phyloP scores from a whole-genome alignment of 2,113 vertebrate genomes.

The Apus apus region DNA sequence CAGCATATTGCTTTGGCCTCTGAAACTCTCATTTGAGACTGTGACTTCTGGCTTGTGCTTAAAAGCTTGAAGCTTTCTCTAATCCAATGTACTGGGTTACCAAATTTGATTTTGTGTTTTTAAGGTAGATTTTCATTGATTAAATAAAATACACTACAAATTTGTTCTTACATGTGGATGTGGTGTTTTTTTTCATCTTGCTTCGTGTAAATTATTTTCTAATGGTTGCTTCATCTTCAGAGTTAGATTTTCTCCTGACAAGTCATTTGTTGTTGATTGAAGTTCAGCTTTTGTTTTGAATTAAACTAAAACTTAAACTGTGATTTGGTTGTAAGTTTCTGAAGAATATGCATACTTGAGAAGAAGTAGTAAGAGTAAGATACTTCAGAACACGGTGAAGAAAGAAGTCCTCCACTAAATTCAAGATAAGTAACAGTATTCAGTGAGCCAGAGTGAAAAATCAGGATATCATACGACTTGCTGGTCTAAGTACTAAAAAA shows the following conservation, averaged over 20 bases:
- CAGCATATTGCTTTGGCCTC: constrained; percentile 58
- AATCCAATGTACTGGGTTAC: constrained; percentile 62
- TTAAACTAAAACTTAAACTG: background rate
- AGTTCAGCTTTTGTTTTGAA: background rate
- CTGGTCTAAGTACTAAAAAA: background rate
- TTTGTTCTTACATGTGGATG: constrained; percentile 52
- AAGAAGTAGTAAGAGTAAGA: background rate
- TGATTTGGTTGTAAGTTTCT: background rate
- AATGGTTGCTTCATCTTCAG: background rate
- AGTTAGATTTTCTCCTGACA: background rate
- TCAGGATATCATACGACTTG: background rate
- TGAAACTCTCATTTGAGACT: constrained; percentile 58
- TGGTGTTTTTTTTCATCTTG: constrained; percentile 40
- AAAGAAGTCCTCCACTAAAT: background rate
- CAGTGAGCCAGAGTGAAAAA: background rate
- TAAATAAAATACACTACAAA: constrained; percentile 75
- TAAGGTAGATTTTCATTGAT: constrained; percentile 75
- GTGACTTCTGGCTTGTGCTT: constrained; percentile 70
- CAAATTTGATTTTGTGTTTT: constrained; percentile 68
- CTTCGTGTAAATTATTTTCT: background rate
- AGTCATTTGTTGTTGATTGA: background rate
- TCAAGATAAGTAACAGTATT: background rate
- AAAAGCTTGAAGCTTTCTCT: constrained; percentile 71
- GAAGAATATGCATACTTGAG: background rate
- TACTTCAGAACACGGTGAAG: background rate